Evolutionary conservation across 2,113 vertebrate genomes (phyloP), one percentile per base, ranked within the genome.

Genomic region (Psophia crepitans): DNA sequence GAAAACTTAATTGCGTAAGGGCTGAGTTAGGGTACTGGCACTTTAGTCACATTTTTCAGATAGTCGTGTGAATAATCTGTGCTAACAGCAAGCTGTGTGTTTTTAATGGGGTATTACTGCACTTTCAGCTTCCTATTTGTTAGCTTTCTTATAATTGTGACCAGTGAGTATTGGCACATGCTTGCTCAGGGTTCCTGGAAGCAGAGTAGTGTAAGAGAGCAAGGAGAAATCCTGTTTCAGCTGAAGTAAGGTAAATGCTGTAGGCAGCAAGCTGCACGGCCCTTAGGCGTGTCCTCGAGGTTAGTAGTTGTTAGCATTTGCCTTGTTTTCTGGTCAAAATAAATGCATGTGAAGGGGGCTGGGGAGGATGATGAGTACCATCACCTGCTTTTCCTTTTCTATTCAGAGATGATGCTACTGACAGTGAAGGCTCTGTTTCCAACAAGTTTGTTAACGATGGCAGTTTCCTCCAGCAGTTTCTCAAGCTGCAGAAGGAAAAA

Each of bases 381-480:
- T 92, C n/a, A 49, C 30, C 54, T 5, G 12, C 32, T 79, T 76
- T 83, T 57, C 76, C 56, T 90, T 95, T 81, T 69, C 81, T 56
- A 30, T 92, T 41, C 95, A 98, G 98, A 94, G 96, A 97, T 35
- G 95, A 96, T 6, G 98, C 96, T 13, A 41, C 91, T 53, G 98
- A 98, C 49, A 98, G 84, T 7, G 90, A 98, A 63, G 97, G 97
- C 10, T 97, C 98, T 39, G 92, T 96, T 78, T 98, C 98, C 80
- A 99, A 99, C 96, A 99, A 99, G 96, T 99, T 99, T 97, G 98
- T 98, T 95, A 99, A 99, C 2, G 99, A 99, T 37, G 99, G 99
- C 76, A 99, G 99, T 94, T 99, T 99, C 94, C 97, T 99, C 69
- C 99, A 99, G 96, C 99, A 99, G 97, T 99, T 99, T 95, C 98